Conservation (phyloP, 2,888 invertebrate species). For the Sarcophaga caerulescens region DNA sequence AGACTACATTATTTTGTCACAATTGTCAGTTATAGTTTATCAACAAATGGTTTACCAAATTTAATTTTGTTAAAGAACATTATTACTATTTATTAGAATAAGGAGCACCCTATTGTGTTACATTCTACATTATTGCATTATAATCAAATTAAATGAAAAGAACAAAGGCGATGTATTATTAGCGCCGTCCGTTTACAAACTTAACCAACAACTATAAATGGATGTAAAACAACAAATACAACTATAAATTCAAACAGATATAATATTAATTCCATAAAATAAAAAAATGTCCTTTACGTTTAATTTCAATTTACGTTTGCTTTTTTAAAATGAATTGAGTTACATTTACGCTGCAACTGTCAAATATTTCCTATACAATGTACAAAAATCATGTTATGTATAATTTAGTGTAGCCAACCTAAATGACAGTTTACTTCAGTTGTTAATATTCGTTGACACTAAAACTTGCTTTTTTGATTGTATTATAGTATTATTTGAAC, state of each 20-base stretch:
- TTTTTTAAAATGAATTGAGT: background rate
- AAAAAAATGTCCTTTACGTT: background rate
- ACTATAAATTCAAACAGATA: too few species aligned
- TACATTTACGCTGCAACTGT: background rate
- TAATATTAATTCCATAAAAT: too few species aligned
- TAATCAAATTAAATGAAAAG: background rate
- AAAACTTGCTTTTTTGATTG: constrained; percentile 36
- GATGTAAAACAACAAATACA: too few species aligned
- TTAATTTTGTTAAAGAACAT: background rate
- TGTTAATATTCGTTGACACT: constrained; percentile 23
- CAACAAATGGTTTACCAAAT: background rate
- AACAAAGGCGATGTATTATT: background rate
- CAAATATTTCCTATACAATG: background rate
- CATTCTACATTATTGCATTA: background rate
- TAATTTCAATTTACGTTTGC: background rate
- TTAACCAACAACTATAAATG: too few species aligned
- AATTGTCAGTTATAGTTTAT: too few species aligned
- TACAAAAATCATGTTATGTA: background rate
- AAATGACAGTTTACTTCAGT: background rate
- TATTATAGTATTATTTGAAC: constrained; percentile 54
- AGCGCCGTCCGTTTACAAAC: background rate
- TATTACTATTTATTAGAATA: background rate
- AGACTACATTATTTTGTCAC: too few species aligned
- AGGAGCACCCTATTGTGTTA: background rate
- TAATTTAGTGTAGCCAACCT: constrained; percentile 30